Evolutionary conservation across 2,888 invertebrate genomes (phyloP), one percentile per base, ranked within the genome.

Genomic region (Ischnura elegans): DNA sequence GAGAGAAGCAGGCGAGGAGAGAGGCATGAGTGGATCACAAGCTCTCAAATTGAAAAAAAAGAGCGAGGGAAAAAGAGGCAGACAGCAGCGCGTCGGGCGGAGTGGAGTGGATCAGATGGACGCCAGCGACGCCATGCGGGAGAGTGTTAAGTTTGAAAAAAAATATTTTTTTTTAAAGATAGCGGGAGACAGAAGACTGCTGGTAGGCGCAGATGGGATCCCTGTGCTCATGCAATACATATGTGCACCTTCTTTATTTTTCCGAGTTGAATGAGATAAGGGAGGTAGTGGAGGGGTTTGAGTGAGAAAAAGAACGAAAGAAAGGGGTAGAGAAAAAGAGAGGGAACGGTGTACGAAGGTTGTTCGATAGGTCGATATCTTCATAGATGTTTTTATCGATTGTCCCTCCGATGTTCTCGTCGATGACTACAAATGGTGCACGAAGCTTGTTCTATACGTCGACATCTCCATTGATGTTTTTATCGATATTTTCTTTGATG

Each of bases 131-230:
- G 90, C 90, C 90, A 43, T 36, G 61, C 90, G 90, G 90, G 90
- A 36, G 87, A 90, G 90, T 61, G 90, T 43, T n/a, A 61, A 42
- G 90, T 42, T 90, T 66, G 36, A 51, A 61, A 61, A 90, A 90
- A 90, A 90, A 55, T 3, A 61, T 21, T n/a, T n/a, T n/a, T n/a
- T n/a, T n/a, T n/a, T 13, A 19, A 61, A 16, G 76, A 76, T 90
- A 45, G 61, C 66, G 90, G n/a, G n/a, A 90, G 90, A 90, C 90
- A 90, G 55, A 90, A 90, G 90, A 66, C 90, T 90, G 90, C 90
- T 90, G 90, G 90, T 90, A n/a, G 90, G 90, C 90, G 90, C 90
- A 90, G 90, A 90, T 90, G 90, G 90, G 61, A 61, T 66, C 66
- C 66, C 66, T 13, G 6, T 8, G 5, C 8, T 47, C 8, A 5